phyloP scores from a whole-genome alignment of 2,888 invertebrate genomes.

The Aromia moschata region DNA sequence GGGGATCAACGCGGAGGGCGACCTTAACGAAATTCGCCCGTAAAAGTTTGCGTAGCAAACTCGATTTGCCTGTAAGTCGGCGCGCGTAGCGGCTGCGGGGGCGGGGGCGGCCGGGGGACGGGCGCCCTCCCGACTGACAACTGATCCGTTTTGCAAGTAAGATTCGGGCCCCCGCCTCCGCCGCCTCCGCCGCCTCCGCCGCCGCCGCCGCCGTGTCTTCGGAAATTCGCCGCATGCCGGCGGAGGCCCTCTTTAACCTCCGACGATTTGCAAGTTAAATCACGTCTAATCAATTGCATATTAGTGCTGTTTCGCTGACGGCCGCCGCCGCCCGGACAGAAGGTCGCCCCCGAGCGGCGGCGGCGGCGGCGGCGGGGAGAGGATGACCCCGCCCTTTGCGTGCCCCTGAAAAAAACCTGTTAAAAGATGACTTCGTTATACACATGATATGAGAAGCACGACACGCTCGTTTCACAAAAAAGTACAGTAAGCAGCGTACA shows the following conservation, averaged over 20 bases:
- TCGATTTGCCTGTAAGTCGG: constrained; percentile 57
- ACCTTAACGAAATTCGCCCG: constrained; percentile 47
- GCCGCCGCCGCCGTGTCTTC: constrained; percentile 31
- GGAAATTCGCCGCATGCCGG: constrained; percentile 38
- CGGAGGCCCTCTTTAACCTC: constrained; percentile 37
- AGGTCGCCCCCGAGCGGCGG: too few relatives aligned
- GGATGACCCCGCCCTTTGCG: too few relatives aligned
- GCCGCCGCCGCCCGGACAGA: neutral
- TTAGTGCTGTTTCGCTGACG: constrained; percentile 41
- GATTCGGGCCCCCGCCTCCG: constrained; percentile 43
- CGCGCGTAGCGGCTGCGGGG: constrained; percentile 52
- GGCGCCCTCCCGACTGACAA: constrained; percentile 48
- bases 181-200: constrained; percentile 37
- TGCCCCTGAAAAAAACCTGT: too few relatives aligned
- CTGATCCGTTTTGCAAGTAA: constrained; percentile 59
- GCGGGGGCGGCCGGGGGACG: constrained; percentile 38
- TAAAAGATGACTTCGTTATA: too few relatives aligned
- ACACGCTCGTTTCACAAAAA: too few relatives aligned
- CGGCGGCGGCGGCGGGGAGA: too few relatives aligned
- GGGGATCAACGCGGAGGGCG: too few relatives aligned
- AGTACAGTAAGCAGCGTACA: too few relatives aligned
- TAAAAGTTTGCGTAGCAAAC: constrained; percentile 54
- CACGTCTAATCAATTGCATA: constrained; percentile 45
- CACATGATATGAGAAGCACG: too few relatives aligned
- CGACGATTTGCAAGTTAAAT: constrained; percentile 47